A percentile compares a stretch with the other conserved stretches of the same genome.
Evolutionary conservation across 2,113 vertebrate genomes (phyloP).

Genomic region (Philantomba maxwellii): DNA sequence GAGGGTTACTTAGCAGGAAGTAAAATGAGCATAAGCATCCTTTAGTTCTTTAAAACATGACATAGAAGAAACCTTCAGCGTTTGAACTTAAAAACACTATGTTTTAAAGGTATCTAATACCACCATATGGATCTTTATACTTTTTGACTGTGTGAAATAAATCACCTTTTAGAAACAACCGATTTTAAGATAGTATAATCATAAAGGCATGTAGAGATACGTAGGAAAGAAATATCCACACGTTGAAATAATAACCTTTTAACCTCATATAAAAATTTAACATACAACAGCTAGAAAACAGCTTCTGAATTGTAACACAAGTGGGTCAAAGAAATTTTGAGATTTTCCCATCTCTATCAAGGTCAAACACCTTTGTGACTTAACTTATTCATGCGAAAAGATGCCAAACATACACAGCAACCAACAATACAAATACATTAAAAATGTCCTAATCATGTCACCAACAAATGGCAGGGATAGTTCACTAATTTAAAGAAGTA

Average conservation of each 20-base stretch:
- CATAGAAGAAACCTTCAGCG: not conserved
- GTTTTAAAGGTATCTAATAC: not conserved
- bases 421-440: not conserved
- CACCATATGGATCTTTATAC: not conserved
- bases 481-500: not conserved
- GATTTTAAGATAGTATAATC: not conserved
- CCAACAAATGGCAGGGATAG: not conserved
- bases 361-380: not conserved
- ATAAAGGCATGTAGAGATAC: not conserved
- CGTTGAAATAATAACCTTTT: not conserved
- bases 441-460: not conserved
- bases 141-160: not conserved
- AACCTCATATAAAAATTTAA: not conserved
- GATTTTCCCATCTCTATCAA: not conserved
- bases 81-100: not conserved
- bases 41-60: not conserved
- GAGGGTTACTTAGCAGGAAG: not conserved
- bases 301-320: not conserved
- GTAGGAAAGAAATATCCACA: not conserved
- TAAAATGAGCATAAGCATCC: not conserved
- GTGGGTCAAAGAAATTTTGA: not conserved
- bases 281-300: not conserved
- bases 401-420: not conserved
- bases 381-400: not conserved
- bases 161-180: not conserved